phyloP scores from a whole-genome alignment of 2,888 invertebrate species.

The Stenolophus ochropezus region DNA sequence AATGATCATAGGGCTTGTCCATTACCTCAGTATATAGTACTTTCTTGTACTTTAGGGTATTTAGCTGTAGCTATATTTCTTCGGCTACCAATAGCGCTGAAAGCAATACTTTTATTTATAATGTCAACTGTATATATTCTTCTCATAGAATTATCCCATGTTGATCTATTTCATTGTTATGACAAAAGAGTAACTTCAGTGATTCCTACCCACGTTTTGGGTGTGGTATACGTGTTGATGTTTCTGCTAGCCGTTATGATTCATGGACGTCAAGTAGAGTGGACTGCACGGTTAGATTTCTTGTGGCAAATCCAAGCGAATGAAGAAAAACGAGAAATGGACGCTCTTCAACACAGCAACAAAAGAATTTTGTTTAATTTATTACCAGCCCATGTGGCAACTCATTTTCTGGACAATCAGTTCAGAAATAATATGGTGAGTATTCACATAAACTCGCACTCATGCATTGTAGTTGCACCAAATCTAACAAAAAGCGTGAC shows the following conservation, averaged over 20 bases:
- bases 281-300: constrained; percentile 91
- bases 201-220: constrained; percentile 86
- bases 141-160: constrained; percentile 88
- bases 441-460: constrained; percentile 51
- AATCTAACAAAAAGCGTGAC: neutral
- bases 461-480: neutral
- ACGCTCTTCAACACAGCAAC: constrained; percentile 92
- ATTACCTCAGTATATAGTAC: constrained; percentile 89
- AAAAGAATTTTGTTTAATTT: constrained; percentile 91
- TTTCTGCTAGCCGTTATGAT: constrained; percentile 89
- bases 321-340: constrained; percentile 95
- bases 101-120: constrained; percentile 84
- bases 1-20: constrained; percentile 87
- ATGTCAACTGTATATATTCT: constrained; percentile 88
- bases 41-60: constrained; percentile 89
- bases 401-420: constrained; percentile 93
- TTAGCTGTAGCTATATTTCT: constrained; percentile 90
- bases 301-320: constrained; percentile 90
- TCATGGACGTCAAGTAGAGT: constrained; percentile 91
- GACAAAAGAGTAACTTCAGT: constrained; percentile 84
- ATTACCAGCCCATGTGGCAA: constrained; percentile 92
- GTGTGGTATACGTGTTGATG: constrained; percentile 87
- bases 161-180: constrained; percentile 87
- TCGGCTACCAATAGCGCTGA: constrained; percentile 87
- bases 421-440: constrained; percentile 90